These are phyloP conservation scores for Biston stratarius DNA, from an alignment of 2,888 invertebrate species.

Conservation along the genomic window DNA sequence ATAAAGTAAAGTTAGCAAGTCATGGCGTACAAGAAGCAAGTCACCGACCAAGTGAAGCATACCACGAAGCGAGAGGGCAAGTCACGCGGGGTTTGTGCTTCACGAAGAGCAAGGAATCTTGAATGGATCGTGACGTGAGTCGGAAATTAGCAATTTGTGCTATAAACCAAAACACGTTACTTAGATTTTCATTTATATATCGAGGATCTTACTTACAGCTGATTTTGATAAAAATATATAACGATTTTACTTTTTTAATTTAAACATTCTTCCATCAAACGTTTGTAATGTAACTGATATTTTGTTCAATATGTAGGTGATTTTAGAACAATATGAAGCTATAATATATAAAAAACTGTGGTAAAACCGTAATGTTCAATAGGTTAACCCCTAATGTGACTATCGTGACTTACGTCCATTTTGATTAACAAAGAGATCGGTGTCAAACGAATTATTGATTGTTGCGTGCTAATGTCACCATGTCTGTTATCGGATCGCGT, in stretches of 20 bases:
- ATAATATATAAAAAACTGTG: too few relatives aligned
- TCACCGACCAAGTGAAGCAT: constrained; percentile 15
- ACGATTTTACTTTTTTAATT: not conserved
- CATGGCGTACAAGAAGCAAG: constrained; percentile 4
- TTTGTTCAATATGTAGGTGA: not conserved
- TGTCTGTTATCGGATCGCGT: constrained; percentile 53
- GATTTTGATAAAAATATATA: not conserved
- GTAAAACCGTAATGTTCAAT: not conserved
- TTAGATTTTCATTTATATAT: constrained; percentile 42
- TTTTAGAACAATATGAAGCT: not conserved
- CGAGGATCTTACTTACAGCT: constrained; percentile 17
- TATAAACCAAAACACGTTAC: constrained; percentile 50
- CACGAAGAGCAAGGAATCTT: constrained; percentile 23
- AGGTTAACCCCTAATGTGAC: constrained; percentile 4
- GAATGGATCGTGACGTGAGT: constrained; percentile 54
- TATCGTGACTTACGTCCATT: constrained; percentile 37
- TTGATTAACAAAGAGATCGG: constrained; percentile 22
- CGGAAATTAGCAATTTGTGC: constrained; percentile 72
- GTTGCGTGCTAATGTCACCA: constrained; percentile 38
- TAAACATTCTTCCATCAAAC: not conserved
- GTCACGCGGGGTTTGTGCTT: constrained; percentile 5
- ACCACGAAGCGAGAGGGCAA: constrained; percentile 7
- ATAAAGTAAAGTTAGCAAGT: constrained; percentile 30
- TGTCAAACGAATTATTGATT: constrained; percentile 38
- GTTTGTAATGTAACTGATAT: not conserved